Evolutionary conservation across 2,797 vertebrate genomes (phyloP).

Genomic region (Pangasius macronema): DNA sequence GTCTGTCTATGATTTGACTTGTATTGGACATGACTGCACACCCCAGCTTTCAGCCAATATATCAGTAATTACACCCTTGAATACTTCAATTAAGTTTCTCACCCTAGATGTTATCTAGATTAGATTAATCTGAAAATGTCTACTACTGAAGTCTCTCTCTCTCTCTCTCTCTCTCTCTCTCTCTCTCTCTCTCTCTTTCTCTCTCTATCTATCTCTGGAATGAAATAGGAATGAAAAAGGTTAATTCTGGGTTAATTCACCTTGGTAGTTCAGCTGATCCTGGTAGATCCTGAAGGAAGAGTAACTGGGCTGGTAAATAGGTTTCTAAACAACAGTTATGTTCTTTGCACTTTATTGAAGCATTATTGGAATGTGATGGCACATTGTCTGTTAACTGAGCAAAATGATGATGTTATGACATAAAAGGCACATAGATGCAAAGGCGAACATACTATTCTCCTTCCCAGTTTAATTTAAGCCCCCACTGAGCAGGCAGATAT

Average conservation of each 20-base stretch:
- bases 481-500: background rate
- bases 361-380: background rate
- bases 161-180: constrained; percentile 1
- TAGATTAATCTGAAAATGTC: constrained; percentile 58
- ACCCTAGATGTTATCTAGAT: constrained; percentile 57
- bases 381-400: background rate
- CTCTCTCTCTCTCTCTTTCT: background rate
- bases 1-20: constrained; percentile 56
- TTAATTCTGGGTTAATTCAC: constrained; percentile 38
- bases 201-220: constrained; percentile 11
- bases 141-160: background rate
- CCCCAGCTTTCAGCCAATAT: constrained; percentile 56
- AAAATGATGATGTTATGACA: background rate
- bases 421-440: background rate
- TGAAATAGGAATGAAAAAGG: constrained; percentile 9
- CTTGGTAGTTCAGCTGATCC: background rate
- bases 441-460: background rate
- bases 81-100: constrained; percentile 61
- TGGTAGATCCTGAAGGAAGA: background rate
- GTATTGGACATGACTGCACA: constrained; percentile 60
- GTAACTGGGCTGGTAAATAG: background rate
- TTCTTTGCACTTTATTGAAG: background rate
- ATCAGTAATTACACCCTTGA: constrained; percentile 63
- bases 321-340: background rate
- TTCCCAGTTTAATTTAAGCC: background rate